phyloP scores from a whole-genome alignment of 2,888 invertebrate genomes.

The Argyresthia goedartella region DNA sequence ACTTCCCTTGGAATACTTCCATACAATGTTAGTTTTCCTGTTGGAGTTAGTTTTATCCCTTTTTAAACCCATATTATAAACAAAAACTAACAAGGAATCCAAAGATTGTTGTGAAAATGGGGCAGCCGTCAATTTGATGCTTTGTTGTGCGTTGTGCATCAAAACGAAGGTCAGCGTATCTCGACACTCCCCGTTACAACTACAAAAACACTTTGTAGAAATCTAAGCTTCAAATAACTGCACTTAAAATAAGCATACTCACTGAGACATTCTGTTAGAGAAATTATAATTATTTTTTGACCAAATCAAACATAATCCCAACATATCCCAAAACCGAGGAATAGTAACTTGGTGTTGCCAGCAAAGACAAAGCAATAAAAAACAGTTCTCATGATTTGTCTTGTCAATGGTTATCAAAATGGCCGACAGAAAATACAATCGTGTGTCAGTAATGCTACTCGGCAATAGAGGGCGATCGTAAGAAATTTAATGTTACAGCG shows the following conservation, averaged over 20 bases:
- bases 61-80: conserved; percentile 24
- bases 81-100: conserved; percentile 32
- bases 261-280: conserved; percentile 60
- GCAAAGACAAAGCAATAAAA: neutral
- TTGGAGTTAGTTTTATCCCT: conserved; percentile 20
- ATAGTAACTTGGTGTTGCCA: conserved; percentile 48
- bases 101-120: conserved; percentile 69
- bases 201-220: conserved; percentile 23
- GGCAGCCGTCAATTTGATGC: conserved; percentile 73
- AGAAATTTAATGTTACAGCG: no score
- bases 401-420: no score
- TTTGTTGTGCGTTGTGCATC: conserved; percentile 74
- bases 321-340: conserved; percentile 59
- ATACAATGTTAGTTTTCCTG: conserved; percentile 18
- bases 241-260: conserved; percentile 42
- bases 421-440: no score
- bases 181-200: conserved; percentile 57
- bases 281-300: conserved; percentile 42
- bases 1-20: conserved; percentile 39
- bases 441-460: no score
- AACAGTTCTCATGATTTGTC: neutral
- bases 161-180: conserved; percentile 72
- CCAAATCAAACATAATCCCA: conserved; percentile 63
- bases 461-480: no score
- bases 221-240: conserved; percentile 21